phyloP scores from a whole-genome alignment of 2,113 vertebrate species.

The Aegotheles bennettii region DNA sequence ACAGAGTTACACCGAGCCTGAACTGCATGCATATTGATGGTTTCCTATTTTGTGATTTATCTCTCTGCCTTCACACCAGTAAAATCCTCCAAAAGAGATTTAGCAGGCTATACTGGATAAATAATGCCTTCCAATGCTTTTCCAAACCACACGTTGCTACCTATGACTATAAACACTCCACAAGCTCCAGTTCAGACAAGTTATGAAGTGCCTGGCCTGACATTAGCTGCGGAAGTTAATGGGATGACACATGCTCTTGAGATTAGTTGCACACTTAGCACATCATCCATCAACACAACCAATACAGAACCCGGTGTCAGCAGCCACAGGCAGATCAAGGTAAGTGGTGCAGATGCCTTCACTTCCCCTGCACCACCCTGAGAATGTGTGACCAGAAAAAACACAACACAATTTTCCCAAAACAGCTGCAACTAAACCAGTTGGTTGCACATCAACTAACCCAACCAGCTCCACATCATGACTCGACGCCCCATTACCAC shows the following conservation, averaged over 20 bases:
- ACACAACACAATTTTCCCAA: neutral
- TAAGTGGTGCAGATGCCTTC: neutral
- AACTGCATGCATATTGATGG: neutral
- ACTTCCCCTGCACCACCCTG: neutral
- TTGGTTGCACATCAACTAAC: neutral
- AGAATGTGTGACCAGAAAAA: neutral
- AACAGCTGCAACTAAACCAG: neutral
- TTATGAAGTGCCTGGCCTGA: neutral
- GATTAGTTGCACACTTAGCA: neutral
- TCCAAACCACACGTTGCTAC: neutral
- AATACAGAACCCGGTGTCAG: neutral
- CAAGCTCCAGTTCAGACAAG: neutral
- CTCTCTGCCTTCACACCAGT: neutral
- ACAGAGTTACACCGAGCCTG: neutral
- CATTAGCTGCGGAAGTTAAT: neutral
- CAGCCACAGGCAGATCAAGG: neutral
- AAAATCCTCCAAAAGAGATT: neutral
- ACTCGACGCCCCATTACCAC: neutral
- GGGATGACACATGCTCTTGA: neutral
- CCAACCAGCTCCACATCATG: rapidly evolving
- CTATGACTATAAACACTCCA: neutral
- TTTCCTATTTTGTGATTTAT: constrained; percentile 1
- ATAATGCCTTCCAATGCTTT: neutral
- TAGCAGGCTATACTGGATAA: neutral
- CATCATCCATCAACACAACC: neutral